Percentiles rank a stretch among this genome's conserved stretches.
These are phyloP conservation scores for Entelurus aequoreus DNA, from an alignment of 2,113 vertebrate species.

Conservation along the genomic window DNA sequence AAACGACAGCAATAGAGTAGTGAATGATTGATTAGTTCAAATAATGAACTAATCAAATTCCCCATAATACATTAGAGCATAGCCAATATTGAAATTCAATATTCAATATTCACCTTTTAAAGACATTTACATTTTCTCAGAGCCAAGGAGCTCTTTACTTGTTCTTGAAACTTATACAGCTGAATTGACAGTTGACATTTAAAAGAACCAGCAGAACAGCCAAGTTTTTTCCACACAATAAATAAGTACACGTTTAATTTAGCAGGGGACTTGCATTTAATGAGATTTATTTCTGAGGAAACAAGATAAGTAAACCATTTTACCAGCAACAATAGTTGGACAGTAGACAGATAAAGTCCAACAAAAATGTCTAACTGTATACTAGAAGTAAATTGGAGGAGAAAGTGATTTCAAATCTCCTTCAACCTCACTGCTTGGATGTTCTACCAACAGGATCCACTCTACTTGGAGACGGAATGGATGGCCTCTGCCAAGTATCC, in stretches of 20 bases:
- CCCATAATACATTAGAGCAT: conserved; percentile 6
- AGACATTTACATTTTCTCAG: conserved; percentile 15
- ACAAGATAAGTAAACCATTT: conserved; percentile 15
- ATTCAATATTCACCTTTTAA: conserved; percentile 18
- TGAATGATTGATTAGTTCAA: conserved; percentile 12
- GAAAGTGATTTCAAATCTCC: conserved; percentile 27
- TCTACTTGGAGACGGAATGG: conserved; percentile 91
- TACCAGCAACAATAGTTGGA: conserved; percentile 17
- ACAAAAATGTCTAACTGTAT: conserved; percentile 32
- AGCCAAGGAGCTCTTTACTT: conserved; percentile 11
- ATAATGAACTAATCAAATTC: conserved; percentile 14
- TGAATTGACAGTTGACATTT: neutral
- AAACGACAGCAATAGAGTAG: conserved; percentile 5
- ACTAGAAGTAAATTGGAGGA: conserved; percentile 33
- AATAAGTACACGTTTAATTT: conserved; percentile 34
- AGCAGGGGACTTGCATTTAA: conserved; percentile 14
- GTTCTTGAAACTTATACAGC: neutral
- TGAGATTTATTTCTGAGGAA: neutral
- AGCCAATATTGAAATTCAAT: conserved; percentile 23
- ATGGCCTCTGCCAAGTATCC: conserved; percentile 88
- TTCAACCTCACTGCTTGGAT: conserved; percentile 28
- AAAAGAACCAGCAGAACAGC: conserved; percentile 25
- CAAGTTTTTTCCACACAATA: conserved; percentile 36
- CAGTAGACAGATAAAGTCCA: conserved; percentile 30
- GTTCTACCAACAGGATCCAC: conserved; percentile 4